phyloP scores from a whole-genome alignment of 2,113 vertebrate genomes.

The Xerus inauris region DNA sequence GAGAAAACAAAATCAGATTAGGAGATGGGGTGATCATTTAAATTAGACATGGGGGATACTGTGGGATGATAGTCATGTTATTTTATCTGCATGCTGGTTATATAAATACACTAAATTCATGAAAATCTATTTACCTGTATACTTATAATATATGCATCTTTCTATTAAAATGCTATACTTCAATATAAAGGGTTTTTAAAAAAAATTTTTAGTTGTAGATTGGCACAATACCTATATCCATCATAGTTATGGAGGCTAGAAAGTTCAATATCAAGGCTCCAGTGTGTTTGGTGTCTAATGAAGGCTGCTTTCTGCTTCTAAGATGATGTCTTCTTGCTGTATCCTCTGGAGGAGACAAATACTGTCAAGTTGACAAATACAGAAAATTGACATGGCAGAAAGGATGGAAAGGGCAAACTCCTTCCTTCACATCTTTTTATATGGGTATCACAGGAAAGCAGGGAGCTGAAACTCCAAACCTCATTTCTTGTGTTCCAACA shows the following conservation, averaged over 20 bases:
- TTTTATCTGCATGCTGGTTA: not conserved
- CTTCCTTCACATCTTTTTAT: not conserved
- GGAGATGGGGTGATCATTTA: not conserved
- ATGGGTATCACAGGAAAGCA: not conserved
- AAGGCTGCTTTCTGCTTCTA: not conserved
- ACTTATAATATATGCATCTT: not conserved
- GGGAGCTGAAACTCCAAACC: no score
- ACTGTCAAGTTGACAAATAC: not conserved
- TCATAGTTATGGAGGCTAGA: not conserved
- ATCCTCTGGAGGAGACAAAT: not conserved
- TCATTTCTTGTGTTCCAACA: no score
- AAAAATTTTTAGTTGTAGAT: no score
- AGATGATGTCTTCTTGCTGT: not conserved
- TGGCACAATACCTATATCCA: no score
- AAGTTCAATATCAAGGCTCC: not conserved
- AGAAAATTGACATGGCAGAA: not conserved
- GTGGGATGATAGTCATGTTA: not conserved
- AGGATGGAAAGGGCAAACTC: not conserved
- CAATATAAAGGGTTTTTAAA: not conserved
- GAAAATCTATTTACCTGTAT: not conserved
- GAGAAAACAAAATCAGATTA: not conserved
- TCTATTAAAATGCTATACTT: not conserved
- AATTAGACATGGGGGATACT: not conserved
- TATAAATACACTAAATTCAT: not conserved
- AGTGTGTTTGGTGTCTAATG: not conserved